Conservation (phyloP, 37 sponge, comb jelly and placozoan species). For the Theonella swinhoei region DNA sequence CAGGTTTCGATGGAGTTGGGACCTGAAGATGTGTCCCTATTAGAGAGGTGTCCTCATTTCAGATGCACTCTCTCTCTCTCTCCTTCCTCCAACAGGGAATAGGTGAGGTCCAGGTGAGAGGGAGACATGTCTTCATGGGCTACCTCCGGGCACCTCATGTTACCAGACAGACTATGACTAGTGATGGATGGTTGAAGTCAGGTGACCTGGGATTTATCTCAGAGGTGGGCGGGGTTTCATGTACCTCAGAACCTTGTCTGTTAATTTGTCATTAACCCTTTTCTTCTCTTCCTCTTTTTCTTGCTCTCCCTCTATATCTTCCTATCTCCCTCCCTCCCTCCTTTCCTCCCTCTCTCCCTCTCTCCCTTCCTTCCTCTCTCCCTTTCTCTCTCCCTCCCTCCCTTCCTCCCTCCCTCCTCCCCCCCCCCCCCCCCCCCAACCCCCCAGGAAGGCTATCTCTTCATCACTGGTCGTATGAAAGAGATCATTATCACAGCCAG, state of each 20-base stretch:
- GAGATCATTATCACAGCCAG: conserved; percentile 71
- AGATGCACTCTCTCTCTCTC: neutral
- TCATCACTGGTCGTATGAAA: conserved; percentile 72
- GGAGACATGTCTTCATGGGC: conserved; percentile 90
- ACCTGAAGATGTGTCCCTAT: too few species aligned
- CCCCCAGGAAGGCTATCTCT: conserved; percentile 54
- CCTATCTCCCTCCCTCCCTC: too few species aligned
- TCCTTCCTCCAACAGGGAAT: neutral
- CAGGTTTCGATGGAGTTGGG: too few species aligned
- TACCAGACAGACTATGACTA: conserved; percentile 55
- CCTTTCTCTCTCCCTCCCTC: neutral
- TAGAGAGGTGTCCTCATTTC: too few species aligned
- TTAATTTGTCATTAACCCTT: too few species aligned
- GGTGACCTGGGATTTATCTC: conserved; percentile 78
- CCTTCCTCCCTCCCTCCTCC: neutral
- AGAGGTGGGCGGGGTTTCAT: conserved; percentile 30
- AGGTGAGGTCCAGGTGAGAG: conserved; percentile 66
- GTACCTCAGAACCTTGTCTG: neutral
- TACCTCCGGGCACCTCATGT: conserved; percentile 57
- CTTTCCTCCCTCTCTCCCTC: neutral
- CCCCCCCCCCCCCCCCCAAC: neutral
- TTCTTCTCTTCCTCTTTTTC: neutral
- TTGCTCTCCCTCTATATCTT: neutral
- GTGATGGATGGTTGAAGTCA: conserved; percentile 75
- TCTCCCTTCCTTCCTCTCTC: neutral